Conservation (phyloP, 2,888 invertebrate species). For the Epinotia nisella region DNA sequence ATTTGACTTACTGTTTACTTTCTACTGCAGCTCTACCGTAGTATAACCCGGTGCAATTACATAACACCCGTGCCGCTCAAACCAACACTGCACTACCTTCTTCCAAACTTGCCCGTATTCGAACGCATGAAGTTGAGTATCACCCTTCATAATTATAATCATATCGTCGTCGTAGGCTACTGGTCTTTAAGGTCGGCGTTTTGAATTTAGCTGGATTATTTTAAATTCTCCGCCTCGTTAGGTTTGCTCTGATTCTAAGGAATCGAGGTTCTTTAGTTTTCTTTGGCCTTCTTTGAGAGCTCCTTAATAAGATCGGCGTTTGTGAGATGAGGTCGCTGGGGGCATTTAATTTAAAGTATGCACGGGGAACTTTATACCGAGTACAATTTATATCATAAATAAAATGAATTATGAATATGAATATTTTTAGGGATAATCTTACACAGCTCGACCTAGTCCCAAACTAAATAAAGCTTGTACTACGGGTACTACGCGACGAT, state of each 20-base stretch:
- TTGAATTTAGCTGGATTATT: constrained; percentile 34
- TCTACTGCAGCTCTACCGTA: constrained; percentile 38
- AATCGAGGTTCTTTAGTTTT: constrained; percentile 1
- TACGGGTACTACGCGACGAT: too few species aligned
- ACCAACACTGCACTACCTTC: neutral
- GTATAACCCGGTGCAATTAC: constrained; percentile 33
- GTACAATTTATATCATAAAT: too few species aligned
- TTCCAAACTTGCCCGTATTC: constrained; percentile 18
- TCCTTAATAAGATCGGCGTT: constrained; percentile 14
- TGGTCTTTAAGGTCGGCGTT: neutral
- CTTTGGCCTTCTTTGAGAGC: constrained; percentile 27
- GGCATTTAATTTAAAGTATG: neutral
- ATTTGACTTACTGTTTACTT: neutral
- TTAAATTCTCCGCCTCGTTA: constrained; percentile 28
- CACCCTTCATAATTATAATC: constrained; percentile 36
- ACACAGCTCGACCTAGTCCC: too few species aligned
- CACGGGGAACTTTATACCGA: neutral
- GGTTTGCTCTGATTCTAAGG: constrained; percentile 20
- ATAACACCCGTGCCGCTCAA: neutral
- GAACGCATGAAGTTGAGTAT: constrained; percentile 19
- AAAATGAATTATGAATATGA: too few species aligned
- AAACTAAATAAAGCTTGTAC: too few species aligned
- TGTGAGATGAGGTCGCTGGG: constrained; percentile 2
- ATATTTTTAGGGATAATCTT: too few species aligned
- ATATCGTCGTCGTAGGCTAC: constrained; percentile 9